Evolutionary conservation across 2,888 invertebrate species (phyloP), one percentile per base, ranked within the genome.

Genomic region (Diabrotica balteata): DNA sequence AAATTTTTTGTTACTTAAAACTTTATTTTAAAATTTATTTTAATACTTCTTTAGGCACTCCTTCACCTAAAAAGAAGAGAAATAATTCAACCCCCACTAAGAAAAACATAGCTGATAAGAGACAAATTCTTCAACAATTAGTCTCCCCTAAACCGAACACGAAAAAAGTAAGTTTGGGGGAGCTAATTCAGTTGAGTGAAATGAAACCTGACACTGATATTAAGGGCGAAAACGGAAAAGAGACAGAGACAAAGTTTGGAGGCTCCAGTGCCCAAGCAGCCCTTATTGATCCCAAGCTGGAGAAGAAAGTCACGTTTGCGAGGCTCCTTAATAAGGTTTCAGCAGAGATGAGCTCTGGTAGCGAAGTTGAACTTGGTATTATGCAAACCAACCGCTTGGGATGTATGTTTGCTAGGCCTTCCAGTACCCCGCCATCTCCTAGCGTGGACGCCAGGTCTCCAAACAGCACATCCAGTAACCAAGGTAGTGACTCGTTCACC

Each of bases 291-390:
- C 89, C 90, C 9, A 92, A 91, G 78, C 82, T 91, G 63, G 92
- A 92, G 79, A 92, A 92, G 84, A 92, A 92, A 82, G 92, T 93
- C 7, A 92, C 92, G 0, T 93, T 93, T 79, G 92, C 93, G 0
- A 86, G 91, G 71, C 82, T 93, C 59, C 82, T 92, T 32, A 92
- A 90, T 79, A 91, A 90, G 83, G 73, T 73, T 4, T 91, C 91
- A 9, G 90, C 91, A 8, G 93, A 92, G 85, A 91, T 92, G 89
- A 91, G 90, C 78, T 90, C 91, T 0, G 90, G 91, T 65, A 91
- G 91, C 0, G 91, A 91, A 70, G 87, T 90, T 67, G 90, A 90
- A 80, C 86, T 83, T 72, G 83, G 84, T 55, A 83, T 84, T n/a
- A 81, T 84, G 82, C 83, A 81, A 68, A 78, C 80, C 52, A 82